Conservation (phyloP, 2,888 invertebrate genomes). For the Sinohyriopsis cumingii region DNA sequence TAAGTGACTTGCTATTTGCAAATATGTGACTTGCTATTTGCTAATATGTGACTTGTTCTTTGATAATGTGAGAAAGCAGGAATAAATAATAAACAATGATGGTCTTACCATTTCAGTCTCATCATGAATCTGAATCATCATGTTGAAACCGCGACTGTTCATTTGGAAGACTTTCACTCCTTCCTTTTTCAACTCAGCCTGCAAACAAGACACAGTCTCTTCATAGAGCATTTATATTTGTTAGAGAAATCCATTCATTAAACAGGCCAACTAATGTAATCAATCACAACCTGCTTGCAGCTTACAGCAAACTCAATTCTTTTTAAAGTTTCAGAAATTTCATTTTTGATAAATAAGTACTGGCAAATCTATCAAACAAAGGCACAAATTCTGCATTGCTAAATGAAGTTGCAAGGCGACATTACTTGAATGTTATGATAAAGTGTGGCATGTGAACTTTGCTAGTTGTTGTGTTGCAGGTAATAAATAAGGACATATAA, state of each 20-base stretch:
- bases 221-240: no score
- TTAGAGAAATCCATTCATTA: no score
- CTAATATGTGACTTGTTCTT: background rate
- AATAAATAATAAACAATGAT: background rate
- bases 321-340: background rate
- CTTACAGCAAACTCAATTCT: background rate
- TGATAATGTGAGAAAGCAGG: background rate
- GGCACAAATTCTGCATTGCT: no score
- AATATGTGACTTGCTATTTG: no score
- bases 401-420: no score
- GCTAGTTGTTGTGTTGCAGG: no score
- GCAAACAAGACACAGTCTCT: constrained; percentile 29
- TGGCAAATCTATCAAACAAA: no score
- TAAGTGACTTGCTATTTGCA: no score
- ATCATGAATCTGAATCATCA: constrained; percentile 82
- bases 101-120: constrained; percentile 39
- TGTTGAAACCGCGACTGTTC: constrained; percentile 85
- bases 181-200: constrained; percentile 80
- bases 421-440: no score
- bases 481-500: no score
- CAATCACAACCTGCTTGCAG: background rate
- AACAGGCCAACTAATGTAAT: background rate
- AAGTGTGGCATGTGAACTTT: no score
- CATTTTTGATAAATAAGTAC: no score
- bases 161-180: constrained; percentile 92